A percentile compares a stretch with the other conserved stretches of the same genome.
Conservation (phyloP, 2,113 vertebrate species). For the Proteles cristata region DNA sequence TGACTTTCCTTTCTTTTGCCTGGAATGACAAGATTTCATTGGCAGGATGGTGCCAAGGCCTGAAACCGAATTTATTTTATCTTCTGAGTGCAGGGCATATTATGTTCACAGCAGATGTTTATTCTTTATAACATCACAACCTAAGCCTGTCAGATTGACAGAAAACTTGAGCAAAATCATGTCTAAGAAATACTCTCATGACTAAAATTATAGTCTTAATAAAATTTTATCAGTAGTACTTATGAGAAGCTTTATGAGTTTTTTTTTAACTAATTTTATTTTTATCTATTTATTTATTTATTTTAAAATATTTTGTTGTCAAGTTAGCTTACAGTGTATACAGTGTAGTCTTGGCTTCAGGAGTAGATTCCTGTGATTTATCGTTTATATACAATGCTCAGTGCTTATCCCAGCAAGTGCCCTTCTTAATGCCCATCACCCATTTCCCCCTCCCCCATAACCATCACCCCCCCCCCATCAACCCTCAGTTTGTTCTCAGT, state of each 20-base stretch:
- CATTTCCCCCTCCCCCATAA: no score
- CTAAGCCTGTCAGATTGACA: neutral
- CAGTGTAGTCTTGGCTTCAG: no score
- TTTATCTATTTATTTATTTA: no score
- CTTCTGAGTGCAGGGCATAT: neutral
- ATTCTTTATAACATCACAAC: constrained; percentile 17
- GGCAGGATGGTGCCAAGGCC: neutral
- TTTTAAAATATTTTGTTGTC: no score
- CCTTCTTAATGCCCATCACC: no score
- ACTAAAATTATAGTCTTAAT: constrained; percentile 36
- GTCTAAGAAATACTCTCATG: neutral
- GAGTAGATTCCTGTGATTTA: no score
- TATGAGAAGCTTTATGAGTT: neutral
- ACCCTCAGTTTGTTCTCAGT: no score
- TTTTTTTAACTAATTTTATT: neutral
- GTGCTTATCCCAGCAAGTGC: no score
- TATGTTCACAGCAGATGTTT: constrained; percentile 26
- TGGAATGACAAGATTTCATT: neutral
- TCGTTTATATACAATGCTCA: no score
- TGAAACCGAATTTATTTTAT: neutral
- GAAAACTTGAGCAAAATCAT: constrained; percentile 6
- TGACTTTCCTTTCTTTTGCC: neutral
- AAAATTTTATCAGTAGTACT: constrained; percentile 28
- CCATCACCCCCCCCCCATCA: no score
- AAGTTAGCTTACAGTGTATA: no score